Evolutionary conservation across 2,797 vertebrate genomes (phyloP).

Genomic region (Cuniculus paca): DNA sequence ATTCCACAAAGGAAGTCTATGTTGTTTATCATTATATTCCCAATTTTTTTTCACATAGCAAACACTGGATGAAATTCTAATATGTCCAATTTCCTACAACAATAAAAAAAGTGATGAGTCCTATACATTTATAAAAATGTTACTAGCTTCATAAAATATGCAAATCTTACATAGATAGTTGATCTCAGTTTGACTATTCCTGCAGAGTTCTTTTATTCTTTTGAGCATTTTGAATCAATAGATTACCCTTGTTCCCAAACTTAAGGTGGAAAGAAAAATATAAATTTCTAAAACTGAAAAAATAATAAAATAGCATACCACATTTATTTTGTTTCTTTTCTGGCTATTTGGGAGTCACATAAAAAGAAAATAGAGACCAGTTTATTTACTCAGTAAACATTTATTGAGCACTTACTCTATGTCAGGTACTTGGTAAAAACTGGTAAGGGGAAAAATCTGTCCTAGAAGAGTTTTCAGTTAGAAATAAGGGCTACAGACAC

Average conservation of each 20-base stretch:
- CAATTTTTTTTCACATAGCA: neutral
- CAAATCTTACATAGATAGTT: neutral
- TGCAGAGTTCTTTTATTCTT: neutral
- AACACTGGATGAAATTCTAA: neutral
- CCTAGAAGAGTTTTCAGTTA: neutral
- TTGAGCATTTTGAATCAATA: slow-evolving; percentile 12
- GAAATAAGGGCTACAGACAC: neutral
- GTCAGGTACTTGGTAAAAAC: neutral
- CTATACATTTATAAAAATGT: neutral
- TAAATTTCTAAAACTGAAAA: slow-evolving; percentile 7
- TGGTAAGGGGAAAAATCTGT: neutral
- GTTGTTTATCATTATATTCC: neutral
- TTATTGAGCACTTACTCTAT: neutral
- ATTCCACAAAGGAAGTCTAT: neutral
- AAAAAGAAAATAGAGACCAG: neutral
- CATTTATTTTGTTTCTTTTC: slow-evolving; percentile 50
- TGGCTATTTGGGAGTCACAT: neutral
- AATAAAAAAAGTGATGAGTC: neutral
- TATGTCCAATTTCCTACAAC: neutral
- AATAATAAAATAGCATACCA: neutral
- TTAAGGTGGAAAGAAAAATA: neutral
- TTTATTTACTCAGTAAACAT: slow-evolving; percentile 30
- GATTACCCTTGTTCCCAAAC: neutral
- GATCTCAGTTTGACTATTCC: neutral
- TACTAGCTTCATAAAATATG: neutral